Conservation (phyloP, 2,888 invertebrate species). For the Agonopterix alstromeriana region DNA sequence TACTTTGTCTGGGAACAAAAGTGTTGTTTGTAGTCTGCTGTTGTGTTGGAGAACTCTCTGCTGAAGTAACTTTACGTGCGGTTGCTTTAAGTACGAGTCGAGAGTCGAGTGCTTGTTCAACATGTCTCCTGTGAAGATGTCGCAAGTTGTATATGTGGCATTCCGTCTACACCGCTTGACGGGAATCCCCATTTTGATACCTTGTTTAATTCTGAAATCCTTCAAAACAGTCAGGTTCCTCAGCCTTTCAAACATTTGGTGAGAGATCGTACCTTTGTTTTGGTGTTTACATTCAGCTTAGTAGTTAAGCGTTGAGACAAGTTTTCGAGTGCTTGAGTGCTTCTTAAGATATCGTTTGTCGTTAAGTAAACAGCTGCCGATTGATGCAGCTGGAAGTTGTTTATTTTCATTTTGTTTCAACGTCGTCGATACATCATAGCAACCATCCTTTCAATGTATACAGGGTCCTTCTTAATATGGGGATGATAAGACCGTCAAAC, state of each 20-base stretch:
- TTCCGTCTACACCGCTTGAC: too few species aligned
- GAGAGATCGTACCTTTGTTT: constrained; percentile 11
- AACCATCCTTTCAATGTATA: too few species aligned
- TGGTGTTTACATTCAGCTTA: constrained; percentile 25
- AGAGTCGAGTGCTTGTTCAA: constrained; percentile 66
- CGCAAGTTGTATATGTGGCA: constrained; percentile 12
- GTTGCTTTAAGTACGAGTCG: constrained; percentile 44
- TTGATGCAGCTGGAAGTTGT: not conserved
- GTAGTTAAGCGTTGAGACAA: constrained; percentile 21
- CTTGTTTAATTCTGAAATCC: too few species aligned
- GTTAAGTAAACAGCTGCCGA: constrained; percentile 11
- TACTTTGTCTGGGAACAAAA: constrained; percentile 29
- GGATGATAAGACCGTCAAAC: too few species aligned
- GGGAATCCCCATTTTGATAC: too few species aligned
- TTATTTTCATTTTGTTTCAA: not conserved
- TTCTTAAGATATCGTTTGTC: constrained; percentile 16
- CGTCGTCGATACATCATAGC: too few species aligned
- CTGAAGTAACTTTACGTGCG: constrained; percentile 42
- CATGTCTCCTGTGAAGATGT: constrained; percentile 56
- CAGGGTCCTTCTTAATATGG: too few species aligned
- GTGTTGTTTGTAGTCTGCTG: constrained; percentile 31
- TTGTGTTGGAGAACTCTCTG: constrained; percentile 34
- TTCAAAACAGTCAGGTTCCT: too few species aligned
- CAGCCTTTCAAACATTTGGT: constrained; percentile 11
- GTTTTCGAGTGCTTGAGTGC: constrained; percentile 26